These are phyloP conservation scores for Uromys caudimaculatus DNA, from an alignment of 2,797 vertebrate genomes.

Conservation along the genomic window DNA sequence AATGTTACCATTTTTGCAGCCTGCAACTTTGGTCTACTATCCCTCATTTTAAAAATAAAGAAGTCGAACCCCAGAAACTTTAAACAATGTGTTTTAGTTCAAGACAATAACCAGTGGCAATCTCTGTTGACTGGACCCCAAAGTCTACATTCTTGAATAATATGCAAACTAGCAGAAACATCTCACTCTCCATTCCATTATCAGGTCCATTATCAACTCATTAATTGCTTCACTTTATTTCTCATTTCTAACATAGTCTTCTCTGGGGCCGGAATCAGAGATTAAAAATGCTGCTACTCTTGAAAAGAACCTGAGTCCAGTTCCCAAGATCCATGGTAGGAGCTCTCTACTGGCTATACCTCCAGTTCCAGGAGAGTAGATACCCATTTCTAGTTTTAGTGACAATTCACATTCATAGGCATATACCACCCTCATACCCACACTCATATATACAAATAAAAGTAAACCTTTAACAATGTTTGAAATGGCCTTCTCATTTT, in stretches of 20 bases:
- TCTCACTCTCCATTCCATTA: background rate
- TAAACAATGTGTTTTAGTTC: conserved; percentile 33
- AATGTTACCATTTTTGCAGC: background rate
- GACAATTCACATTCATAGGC: background rate
- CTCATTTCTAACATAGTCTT: conserved; percentile 21
- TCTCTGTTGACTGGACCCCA: background rate
- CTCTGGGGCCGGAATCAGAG: background rate
- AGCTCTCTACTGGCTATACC: background rate
- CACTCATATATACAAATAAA: background rate
- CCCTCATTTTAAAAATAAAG: background rate
- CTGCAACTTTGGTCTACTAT: background rate
- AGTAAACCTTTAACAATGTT: background rate
- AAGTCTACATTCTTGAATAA: conserved; percentile 33
- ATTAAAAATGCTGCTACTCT: background rate
- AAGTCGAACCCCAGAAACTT: conserved; percentile 2
- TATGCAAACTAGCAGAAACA: conserved; percentile 26
- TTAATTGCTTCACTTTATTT: conserved; percentile 35
- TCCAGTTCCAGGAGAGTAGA: background rate
- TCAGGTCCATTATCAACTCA: background rate
- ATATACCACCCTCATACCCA: background rate
- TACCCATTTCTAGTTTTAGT: background rate
- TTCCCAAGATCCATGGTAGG: background rate
- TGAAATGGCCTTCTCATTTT: background rate
- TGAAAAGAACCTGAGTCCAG: background rate
- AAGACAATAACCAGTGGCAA: background rate